A percentile compares a stretch with the other conserved stretches of the same genome.
Evolutionary conservation across 2,113 vertebrate genomes (phyloP).

Genomic region (Pluvialis apricaria): DNA sequence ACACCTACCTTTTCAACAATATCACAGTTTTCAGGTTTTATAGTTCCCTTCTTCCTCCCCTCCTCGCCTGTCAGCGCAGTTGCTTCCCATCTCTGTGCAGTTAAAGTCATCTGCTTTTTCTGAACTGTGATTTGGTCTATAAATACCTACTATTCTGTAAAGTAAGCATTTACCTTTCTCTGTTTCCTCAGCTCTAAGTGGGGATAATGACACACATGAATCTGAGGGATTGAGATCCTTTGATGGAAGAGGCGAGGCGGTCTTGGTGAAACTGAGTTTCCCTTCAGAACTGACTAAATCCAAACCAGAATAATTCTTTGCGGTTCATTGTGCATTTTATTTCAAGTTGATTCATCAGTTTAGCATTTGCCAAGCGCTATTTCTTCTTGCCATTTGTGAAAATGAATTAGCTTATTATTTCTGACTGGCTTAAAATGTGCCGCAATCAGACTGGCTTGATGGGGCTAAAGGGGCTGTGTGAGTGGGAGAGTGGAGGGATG

Average conservation of each 20-base stretch:
- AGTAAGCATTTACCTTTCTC: not conserved
- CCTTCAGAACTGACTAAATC: not conserved
- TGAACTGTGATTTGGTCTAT: not conserved
- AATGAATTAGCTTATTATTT: not conserved
- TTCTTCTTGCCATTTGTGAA: not conserved
- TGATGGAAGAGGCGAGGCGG: not conserved
- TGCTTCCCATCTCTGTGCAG: not conserved
- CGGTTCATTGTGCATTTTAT: not conserved
- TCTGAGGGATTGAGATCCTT: not conserved
- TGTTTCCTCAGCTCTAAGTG: not conserved
- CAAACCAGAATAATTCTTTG: not conserved
- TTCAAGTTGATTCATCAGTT: not conserved
- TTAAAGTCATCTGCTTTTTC: not conserved
- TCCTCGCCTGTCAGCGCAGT: not conserved
- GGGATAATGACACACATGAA: not conserved
- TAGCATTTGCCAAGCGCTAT: not conserved
- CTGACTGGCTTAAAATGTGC: not conserved
- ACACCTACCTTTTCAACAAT: fast-evolving
- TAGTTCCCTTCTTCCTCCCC: not conserved
- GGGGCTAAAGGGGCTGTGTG: not conserved
- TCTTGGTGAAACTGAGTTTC: not conserved
- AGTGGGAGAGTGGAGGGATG: not conserved
- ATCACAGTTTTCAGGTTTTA: not conserved
- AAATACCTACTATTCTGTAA: not conserved
- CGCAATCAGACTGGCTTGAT: not conserved